Percentiles rank a stretch among this genome's conserved stretches.
phyloP scores from a whole-genome alignment of 1,140 invertebrate genomes.

The Drosophila kurseongensis region DNA sequence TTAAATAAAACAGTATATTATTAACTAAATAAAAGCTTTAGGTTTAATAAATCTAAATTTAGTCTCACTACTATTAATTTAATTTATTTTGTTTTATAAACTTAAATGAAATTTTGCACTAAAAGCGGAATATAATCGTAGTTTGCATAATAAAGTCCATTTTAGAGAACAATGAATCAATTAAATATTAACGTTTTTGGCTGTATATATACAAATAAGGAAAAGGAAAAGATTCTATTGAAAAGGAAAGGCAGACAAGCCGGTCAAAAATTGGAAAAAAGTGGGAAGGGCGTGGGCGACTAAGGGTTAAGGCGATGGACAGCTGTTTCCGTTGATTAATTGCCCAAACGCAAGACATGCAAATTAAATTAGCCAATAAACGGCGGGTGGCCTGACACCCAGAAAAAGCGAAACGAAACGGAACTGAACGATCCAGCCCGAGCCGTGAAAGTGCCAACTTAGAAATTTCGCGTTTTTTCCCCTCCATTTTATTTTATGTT shows the following conservation, averaged over 20 bases:
- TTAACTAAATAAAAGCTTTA: too few relatives aligned
- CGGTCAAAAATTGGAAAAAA: slow-evolving; percentile 9
- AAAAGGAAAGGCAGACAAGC: background rate
- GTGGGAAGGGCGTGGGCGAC: background rate
- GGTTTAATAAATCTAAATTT: too few relatives aligned
- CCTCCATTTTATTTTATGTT: slow-evolving; percentile 55
- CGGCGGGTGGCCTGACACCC: slow-evolving; percentile 54
- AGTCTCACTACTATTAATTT: too few relatives aligned
- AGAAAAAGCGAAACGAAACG: background rate
- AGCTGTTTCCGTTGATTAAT: slow-evolving; percentile 81
- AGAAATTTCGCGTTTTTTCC: slow-evolving; percentile 53
- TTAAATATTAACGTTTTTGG: background rate
- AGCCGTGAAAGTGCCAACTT: slow-evolving; percentile 79
- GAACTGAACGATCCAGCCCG: slow-evolving; percentile 24
- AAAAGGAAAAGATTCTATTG: slow-evolving; percentile 5
- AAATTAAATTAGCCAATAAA: slow-evolving; percentile 83
- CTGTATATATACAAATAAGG: slow-evolving; percentile 1
- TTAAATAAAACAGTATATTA: too few relatives aligned
- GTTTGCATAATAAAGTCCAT: too few relatives aligned
- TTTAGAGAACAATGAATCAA: background rate
- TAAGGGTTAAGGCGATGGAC: slow-evolving; percentile 73
- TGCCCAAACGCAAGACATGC: slow-evolving; percentile 81
- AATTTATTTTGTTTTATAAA: too few relatives aligned
- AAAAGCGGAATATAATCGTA: too few relatives aligned
- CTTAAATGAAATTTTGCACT: too few relatives aligned